Evolutionary conservation across 1,140 invertebrate genomes (phyloP), one percentile per base, ranked within the genome.

Genomic region (Drosophila pachea): DNA sequence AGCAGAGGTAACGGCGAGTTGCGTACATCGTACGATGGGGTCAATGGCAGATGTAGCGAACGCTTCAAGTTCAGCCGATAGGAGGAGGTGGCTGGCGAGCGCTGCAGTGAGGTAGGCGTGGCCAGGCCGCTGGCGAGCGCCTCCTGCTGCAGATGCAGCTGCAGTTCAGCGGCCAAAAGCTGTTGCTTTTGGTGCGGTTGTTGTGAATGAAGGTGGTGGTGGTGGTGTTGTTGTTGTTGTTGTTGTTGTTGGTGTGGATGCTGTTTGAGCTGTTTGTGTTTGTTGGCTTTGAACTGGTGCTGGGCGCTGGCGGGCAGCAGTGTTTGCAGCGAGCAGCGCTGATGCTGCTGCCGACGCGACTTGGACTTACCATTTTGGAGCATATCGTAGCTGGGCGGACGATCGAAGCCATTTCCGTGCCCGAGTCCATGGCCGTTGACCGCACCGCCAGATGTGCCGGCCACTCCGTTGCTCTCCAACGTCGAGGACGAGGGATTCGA

Each of bases 311-410:
- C 74, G 29, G 84, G 84, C 72, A 87, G 73, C 69, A 88, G 69
- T 32, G 86, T 89, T 72, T 89, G 86, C 56, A 89, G 73, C 62
- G 88, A 89, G 79, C 86, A 88, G 59, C 78, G 82, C 63, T 88
- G 87, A 49, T 86, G 79, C 61, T 88, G 86, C 75, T 84, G 79
- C 38, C 83, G 67, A 56, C 78, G 88, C 42, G 78, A 83, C 89
- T 89, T 89, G 61, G 78, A 83, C 89, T 89, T 89, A 89, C 89
- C 89, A 64, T 89, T 89, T 66, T 89, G 87, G 55, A 89, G 76
- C 69, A 88, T 86, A 58, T 89, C 89, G 61, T 89, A 89, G 72
- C 89, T 89, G 74, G 88, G 87, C 65, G 87, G 81, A 16, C 78
- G 72, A 61, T 89, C 89, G 55, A 89, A 83, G 42, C 88, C 88